Evolutionary conservation across 2,888 invertebrate genomes (phyloP), one percentile per base, ranked within the genome.

Genomic region (Exocentrus adspersus): DNA sequence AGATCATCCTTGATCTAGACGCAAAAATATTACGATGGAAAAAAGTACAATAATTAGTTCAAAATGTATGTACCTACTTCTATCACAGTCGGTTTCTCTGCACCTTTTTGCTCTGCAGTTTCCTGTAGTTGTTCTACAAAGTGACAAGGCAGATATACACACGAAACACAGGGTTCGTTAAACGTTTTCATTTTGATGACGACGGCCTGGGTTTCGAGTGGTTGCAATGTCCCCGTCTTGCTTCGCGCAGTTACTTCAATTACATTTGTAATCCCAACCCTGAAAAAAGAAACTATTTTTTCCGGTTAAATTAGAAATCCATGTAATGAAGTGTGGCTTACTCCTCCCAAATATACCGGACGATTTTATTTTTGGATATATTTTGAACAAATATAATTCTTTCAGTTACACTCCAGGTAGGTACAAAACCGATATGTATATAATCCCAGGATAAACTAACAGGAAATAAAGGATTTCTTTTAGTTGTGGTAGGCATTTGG

Each of bases 361-460:
- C 71, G 1, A 80, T 75, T 52, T 63, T 63, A 32, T 80, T 76
- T 37, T 75, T 65, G 5, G 80, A 78, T 48, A 70, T 73, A 71
- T 85, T 85, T 62, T 78, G 77, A 32, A 85, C 77, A 64, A 84
- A 81, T 56, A 85, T 72, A 65, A 85, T 69, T 65, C 74, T 78
- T 37, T 80, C 77, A 1, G 71, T 63, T 24, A 65, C 71, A 54
- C 72, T 79, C 74, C 83, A 80, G 2, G 75, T 75, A 1, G 79
- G 72, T 28, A 82, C 65, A 1, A 77, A 67, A 19, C 78, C 74
- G n/a, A 82, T 42, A 9, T 76, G 64, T 16, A 85, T 62, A 58
- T 72, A 77, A 56, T 84, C 80, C 0, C 60, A 66, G n/a, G 80
- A 84, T 43, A 85, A 78, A 32, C 52, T 62, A 1, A 71, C 64